These are phyloP conservation scores for Tamandua tetradactyla DNA, from an alignment of 2,797 vertebrate genomes.

Conservation along the genomic window DNA sequence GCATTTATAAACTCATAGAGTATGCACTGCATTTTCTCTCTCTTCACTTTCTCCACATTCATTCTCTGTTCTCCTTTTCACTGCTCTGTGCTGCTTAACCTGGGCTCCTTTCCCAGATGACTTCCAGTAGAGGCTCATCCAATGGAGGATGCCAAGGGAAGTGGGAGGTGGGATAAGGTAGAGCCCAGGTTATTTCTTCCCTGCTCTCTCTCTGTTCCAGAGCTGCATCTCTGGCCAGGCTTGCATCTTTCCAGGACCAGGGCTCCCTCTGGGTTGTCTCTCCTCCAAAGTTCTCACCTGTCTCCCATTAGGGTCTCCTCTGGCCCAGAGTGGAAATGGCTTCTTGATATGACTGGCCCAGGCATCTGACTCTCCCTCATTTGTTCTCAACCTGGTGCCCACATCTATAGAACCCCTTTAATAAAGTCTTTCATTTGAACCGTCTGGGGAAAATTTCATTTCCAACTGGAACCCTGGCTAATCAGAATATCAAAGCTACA, in stretches of 20 bases:
- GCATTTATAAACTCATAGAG: background rate
- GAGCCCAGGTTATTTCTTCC: background rate
- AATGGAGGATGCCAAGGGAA: background rate
- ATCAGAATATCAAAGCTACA: slow-evolving; percentile 22
- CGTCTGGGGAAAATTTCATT: background rate
- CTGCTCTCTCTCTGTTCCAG: no score
- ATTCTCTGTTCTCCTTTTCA: background rate
- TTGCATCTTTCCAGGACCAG: fast-evolving
- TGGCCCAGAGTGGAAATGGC: background rate
- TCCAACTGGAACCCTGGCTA: background rate
- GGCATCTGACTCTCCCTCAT: background rate
- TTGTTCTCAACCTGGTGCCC: background rate
- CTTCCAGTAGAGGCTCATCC: background rate
- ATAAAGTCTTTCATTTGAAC: background rate
- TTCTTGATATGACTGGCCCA: no score
- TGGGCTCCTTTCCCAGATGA: background rate
- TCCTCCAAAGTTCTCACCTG: background rate
- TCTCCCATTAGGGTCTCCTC: background rate
- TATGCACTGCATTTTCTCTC: background rate
- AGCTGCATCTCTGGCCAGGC: background rate
- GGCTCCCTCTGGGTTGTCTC: background rate
- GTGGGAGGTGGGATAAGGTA: background rate
- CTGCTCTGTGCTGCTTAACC: background rate
- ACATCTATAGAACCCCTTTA: background rate
- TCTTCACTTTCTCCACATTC: no score